Base-by-base conservation (phyloP, 1,140 invertebrate genomes). In the Papilio polyxenes region DNA sequence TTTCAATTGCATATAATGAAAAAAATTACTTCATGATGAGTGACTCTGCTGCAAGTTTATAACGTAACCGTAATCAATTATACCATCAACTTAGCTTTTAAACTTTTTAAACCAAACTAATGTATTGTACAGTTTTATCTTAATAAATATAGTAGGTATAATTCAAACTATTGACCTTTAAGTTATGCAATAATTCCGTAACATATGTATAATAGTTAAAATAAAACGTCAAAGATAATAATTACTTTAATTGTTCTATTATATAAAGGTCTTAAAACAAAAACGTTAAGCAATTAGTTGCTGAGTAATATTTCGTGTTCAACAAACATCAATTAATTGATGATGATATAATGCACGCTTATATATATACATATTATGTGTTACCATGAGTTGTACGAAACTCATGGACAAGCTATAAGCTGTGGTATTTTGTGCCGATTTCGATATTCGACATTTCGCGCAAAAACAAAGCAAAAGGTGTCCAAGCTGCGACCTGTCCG, bases 201-300 rank as follows among this genome's bases (percentile, higher is more conserved):
- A 72, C 31, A 37, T 72, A 72, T 11, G n/a, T 20, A 59, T 59
- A 72, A 20, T 59, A 20, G n/a, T 40, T 37, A 37, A 37, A 37
- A 72, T 13, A 37, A 72, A 72, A 72, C 23, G 23, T 65, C 59
- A 65, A 65, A 31, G 62, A 65, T 2, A 72, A 13, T 31, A 65
- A 65, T 65, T 65, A 31, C 23, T 13, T 37, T 72, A 72, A 72
- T 37, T 40, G 65, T 72, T 72, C 23, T 72, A 56, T 56, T 72
- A 72, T 40, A 40, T 72, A 72, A 72, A 72, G 5, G 31, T 17
- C 40, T 31, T 72, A 72, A 13, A 72, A 72, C 65, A 72, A 72
- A 72, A 72, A 72, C 23, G 11, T 37, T 6, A 72, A 72, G 65
- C 65, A 31, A 72, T 72, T 72, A 72, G 1, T 72, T 72, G 31